Evolutionary conservation across 1,140 invertebrate genomes (phyloP).

Genomic region (Cyrtorhinus lividipennis): DNA sequence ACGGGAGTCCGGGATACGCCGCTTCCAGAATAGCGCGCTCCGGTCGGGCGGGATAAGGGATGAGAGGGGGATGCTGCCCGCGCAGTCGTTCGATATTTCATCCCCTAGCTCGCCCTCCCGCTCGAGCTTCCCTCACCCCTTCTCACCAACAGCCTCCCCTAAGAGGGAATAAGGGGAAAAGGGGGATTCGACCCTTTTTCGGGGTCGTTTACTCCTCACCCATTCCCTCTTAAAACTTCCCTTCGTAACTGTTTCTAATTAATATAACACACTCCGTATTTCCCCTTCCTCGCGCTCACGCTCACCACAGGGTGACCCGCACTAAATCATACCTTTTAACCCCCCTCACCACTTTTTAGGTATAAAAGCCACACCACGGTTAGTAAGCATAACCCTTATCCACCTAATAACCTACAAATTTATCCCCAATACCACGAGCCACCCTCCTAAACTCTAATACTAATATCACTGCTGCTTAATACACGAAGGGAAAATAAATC

Average conservation of each 20-base stretch:
- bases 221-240: neutral
- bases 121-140: neutral
- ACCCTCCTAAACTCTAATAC: no score
- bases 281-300: neutral
- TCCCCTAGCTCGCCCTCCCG: neutral
- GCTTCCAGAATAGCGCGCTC: neutral
- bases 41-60: neutral
- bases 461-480: no score
- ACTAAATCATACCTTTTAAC: neutral
- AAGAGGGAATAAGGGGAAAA: neutral
- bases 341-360: neutral
- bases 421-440: no score
- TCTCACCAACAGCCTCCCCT: neutral
- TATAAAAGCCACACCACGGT: neutral
- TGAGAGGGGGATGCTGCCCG: conserved; percentile 9
- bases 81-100: conserved; percentile 11
- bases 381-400: neutral
- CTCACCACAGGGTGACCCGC: neutral
- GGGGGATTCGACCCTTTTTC: neutral
- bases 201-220: neutral
- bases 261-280: neutral
- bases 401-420: neutral
- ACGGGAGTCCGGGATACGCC: neutral
- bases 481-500: no score
- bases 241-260: neutral